These are phyloP conservation scores for Parochlus steinenii DNA, from an alignment of 2,888 invertebrate species.

Conservation along the genomic window DNA sequence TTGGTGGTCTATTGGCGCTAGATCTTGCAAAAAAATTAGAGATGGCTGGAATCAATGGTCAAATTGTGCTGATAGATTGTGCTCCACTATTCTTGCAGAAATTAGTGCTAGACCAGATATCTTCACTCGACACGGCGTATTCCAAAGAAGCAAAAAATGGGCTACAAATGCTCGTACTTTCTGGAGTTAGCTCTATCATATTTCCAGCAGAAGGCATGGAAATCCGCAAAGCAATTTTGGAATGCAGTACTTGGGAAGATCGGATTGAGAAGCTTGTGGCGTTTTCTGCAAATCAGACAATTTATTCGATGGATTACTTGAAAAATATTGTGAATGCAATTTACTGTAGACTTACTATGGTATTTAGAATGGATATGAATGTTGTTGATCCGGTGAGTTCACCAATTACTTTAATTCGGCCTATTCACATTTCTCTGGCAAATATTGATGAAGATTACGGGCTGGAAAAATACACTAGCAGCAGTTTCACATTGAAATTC, in stretches of 20 bases:
- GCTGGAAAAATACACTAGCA: background rate
- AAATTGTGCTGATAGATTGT: constrained; percentile 63
- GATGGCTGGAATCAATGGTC: constrained; percentile 42
- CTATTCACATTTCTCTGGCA: background rate
- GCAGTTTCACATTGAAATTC: constrained; percentile 5
- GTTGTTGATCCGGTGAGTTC: constrained; percentile 32
- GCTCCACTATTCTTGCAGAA: constrained; percentile 51
- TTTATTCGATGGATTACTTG: constrained; percentile 30
- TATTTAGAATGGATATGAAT: constrained; percentile 29
- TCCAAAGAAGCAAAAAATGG: too few relatives aligned
- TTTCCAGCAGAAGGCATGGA: constrained; percentile 24
- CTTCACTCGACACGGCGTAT: too few relatives aligned
- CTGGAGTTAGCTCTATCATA: constrained; percentile 21
- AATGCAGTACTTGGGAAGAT: constrained; percentile 30
- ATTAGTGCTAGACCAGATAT: constrained; percentile 22
- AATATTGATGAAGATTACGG: constrained; percentile 6
- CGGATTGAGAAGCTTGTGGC: constrained; percentile 36
- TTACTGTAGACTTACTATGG: constrained; percentile 38
- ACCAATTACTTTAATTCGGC: background rate
- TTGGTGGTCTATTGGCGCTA: constrained; percentile 59
- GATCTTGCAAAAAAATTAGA: constrained; percentile 61
- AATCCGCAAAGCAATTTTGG: constrained; percentile 25
- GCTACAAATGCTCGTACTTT: constrained; percentile 22
- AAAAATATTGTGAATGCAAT: constrained; percentile 27
- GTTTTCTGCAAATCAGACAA: constrained; percentile 26